Base-by-base conservation (phyloP, 2,113 vertebrate genomes). In the Verasper variegatus region DNA sequence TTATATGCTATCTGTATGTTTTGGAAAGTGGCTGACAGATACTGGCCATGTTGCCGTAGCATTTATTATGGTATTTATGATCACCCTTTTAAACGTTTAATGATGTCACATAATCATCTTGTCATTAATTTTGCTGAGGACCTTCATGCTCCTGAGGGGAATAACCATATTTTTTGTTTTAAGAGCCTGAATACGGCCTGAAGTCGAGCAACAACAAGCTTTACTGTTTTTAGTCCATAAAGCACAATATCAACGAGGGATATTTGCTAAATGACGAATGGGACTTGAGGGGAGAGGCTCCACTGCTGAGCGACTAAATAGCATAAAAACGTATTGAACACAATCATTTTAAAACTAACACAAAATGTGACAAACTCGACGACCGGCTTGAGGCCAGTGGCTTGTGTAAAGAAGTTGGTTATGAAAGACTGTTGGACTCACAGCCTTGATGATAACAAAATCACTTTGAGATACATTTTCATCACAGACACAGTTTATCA, bases 191-290 rank as follows among this genome's bases (percentile, higher is more conserved):
- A 76, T 3, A 17, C 12, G 21, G 8, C 18, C 2, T 61, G 5
- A 10, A 18, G 40, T 52, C 12, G 18, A 5, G 3, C 24, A 12
- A 10, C 51, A 45, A 37, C 23, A 20, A 61, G 45, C 18, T 56
- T 68, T 11, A 37, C 21, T n/a, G 51, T 63, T 49, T 27, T 20
- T 47, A 15, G 20, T 31, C 3, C 20, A 35, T 56, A 3, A 69
- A 49, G 70, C 27, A 62, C 12, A 27, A 42, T 42, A 49, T 49
- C 17, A 51, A 51, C 47, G 40, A 42, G 40, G 40, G 18, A 51
- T 51, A 18, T 51, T 51, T 51, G 47, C 17, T 23, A 54, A 67
- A 79, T 23, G 15, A 72, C 45, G 47, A 12, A 68, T 8, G 18
- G 55, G 15, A 54, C 76, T 42, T 31, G 31, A 45, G 20, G 56